Conservation (phyloP, 2,113 vertebrate species). For the Onychostoma macrolepis region DNA sequence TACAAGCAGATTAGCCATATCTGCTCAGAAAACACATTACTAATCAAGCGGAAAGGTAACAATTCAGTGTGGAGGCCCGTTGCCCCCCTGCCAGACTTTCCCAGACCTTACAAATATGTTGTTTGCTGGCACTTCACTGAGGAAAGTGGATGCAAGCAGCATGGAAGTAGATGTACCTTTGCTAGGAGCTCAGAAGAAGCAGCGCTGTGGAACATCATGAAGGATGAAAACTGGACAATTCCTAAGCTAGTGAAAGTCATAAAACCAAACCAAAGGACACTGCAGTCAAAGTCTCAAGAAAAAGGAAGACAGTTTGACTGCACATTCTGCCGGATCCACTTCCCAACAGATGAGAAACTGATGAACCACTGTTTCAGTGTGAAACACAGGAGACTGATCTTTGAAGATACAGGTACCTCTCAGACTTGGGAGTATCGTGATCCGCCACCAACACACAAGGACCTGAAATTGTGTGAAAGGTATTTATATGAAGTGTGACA, state of each 20-base stretch:
- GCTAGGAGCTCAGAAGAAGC: constrained; percentile 83
- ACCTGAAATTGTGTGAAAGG: constrained; percentile 48
- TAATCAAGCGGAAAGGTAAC: constrained; percentile 66
- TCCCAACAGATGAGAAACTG: constrained; percentile 74
- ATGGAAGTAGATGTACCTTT: constrained; percentile 76
- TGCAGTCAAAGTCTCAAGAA: background rate
- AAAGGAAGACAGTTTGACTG: constrained; percentile 64
- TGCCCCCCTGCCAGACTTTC: constrained; percentile 69
- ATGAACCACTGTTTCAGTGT: constrained; percentile 80
- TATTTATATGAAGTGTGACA: background rate
- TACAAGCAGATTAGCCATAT: constrained; percentile 66
- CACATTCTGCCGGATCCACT: constrained; percentile 71
- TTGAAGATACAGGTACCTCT: constrained; percentile 52
- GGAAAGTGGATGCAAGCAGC: constrained; percentile 74
- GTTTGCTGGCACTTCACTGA: constrained; percentile 76
- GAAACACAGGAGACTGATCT: constrained; percentile 75
- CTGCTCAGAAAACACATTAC: constrained; percentile 75
- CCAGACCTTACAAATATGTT: constrained; percentile 66
- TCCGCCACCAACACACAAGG: constrained; percentile 61
- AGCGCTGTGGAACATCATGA: constrained; percentile 82
- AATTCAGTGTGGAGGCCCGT: constrained; percentile 73
- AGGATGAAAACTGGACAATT: constrained; percentile 58
- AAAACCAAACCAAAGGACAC: background rate
- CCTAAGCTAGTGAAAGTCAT: constrained; percentile 66
- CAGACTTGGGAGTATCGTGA: constrained; percentile 69